Conservation (phyloP, 2,113 vertebrate genomes). For the Cephalophus harveyi region DNA sequence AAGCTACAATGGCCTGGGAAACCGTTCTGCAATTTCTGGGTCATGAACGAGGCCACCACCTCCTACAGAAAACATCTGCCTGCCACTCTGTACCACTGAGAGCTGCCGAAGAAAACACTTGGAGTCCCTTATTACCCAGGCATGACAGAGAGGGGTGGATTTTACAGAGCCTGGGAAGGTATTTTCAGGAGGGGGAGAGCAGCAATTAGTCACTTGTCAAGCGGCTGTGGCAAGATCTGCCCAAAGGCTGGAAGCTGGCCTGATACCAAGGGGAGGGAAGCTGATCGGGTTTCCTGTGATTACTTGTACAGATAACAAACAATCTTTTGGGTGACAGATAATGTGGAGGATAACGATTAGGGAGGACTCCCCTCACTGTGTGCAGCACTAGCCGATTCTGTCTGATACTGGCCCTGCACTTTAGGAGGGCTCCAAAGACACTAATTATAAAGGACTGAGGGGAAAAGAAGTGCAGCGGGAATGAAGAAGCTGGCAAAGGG, state of each 20-base stretch:
- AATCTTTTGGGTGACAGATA: neutral
- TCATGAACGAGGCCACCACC: neutral
- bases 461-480: neutral
- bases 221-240: conserved; percentile 10
- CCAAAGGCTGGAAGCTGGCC: conserved; percentile 24
- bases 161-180: neutral
- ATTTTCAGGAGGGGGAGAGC: neutral
- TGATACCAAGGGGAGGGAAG: neutral
- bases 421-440: neutral
- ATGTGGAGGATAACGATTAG: neutral
- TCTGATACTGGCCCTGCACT: neutral
- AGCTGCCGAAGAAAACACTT: neutral
- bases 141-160: neutral
- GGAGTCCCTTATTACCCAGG: neutral
- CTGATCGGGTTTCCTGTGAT: neutral
- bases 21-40: neutral
- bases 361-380: neutral
- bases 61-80: neutral
- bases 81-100: neutral
- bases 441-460: neutral
- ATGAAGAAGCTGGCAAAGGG: neutral
- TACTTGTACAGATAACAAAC: conserved; percentile 9
- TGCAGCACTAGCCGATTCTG: neutral
- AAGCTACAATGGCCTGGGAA: neutral
- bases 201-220: conserved; percentile 46